Evolutionary conservation across 2,113 vertebrate species (phyloP).

Genomic region (Himantopus leucocephalus): DNA sequence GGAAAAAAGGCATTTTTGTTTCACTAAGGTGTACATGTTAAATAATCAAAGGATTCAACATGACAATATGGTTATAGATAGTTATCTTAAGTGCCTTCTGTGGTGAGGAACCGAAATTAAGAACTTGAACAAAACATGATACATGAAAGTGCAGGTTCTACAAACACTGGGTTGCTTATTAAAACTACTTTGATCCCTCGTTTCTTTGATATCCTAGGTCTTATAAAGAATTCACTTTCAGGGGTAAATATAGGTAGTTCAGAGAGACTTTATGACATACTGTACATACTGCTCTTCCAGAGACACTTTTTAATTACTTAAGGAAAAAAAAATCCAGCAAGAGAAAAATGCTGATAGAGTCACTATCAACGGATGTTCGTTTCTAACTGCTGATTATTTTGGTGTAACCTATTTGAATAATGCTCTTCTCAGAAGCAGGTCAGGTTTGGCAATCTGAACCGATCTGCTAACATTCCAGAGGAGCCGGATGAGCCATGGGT

Average conservation of each 20-base stretch:
- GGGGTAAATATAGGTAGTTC: constrained; percentile 99
- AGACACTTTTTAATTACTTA: constrained; percentile 95
- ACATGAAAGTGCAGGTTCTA: constrained; percentile 91
- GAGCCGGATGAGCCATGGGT: not conserved
- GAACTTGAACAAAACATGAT: constrained; percentile 84
- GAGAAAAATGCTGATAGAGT: constrained; percentile 64
- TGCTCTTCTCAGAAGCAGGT: not conserved
- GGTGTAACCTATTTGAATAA: constrained; percentile 36
- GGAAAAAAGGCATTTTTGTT: constrained; percentile 73
- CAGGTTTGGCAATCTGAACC: not conserved
- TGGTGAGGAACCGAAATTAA: constrained; percentile 83
- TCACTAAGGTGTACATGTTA: constrained; percentile 85
- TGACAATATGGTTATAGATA: constrained; percentile 91
- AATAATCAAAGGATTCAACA: constrained; percentile 91
- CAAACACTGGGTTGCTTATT: constrained; percentile 98
- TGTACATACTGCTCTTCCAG: constrained; percentile 83
- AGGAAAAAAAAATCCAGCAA: constrained; percentile 71
- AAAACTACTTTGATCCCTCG: constrained; percentile 96
- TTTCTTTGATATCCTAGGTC: constrained; percentile 97
- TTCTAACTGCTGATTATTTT: constrained; percentile 58
- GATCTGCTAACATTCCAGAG: not conserved
- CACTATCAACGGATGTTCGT: constrained; percentile 26
- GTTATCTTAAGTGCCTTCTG: constrained; percentile 89
- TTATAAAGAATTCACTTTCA: constrained; percentile 99
- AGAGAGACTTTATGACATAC: constrained; percentile 95